These are phyloP conservation scores for Lucilia sericata DNA, from an alignment of 1,140 invertebrate genomes.

Conservation along the genomic window DNA sequence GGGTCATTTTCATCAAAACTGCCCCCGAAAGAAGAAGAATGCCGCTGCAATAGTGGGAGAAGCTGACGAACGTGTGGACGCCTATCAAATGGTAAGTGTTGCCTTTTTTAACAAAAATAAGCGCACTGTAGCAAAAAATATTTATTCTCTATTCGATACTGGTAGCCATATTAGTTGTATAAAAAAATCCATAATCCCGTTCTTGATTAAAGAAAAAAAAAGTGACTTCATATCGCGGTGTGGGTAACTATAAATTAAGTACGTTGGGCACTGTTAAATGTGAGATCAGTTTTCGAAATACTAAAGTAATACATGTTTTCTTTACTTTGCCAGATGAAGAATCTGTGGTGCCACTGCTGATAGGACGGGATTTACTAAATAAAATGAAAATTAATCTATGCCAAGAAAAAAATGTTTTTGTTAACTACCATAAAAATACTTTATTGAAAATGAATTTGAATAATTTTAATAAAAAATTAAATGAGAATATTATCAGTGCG, in stretches of 20 bases:
- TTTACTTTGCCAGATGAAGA: conserved; percentile 22
- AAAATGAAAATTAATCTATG: conserved; percentile 35
- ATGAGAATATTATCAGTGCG: not conserved
- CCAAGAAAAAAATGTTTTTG: not conserved
- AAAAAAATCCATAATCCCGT: not conserved
- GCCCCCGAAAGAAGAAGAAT: not conserved
- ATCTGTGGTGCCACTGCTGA: not conserved
- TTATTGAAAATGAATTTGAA: conserved; percentile 32
- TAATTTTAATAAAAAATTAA: no score
- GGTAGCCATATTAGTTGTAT: conserved; percentile 28
- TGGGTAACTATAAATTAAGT: not conserved
- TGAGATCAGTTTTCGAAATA: conserved; percentile 12
- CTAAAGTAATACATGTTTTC: not conserved
- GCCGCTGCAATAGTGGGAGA: not conserved
- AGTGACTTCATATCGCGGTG: not conserved
- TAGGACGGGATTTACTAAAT: conserved; percentile 26
- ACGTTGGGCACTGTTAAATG: not conserved
- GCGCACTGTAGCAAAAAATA: not conserved
- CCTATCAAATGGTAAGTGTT: conserved; percentile 24
- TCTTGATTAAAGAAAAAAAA: not conserved
- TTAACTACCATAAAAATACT: conserved; percentile 36
- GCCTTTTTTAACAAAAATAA: not conserved
- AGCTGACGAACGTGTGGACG: not conserved
- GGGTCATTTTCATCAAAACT: not conserved
- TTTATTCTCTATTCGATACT: conserved; percentile 23